These are phyloP conservation scores for Cantharis rustica DNA, from an alignment of 2,888 invertebrate genomes.

Conservation along the genomic window DNA sequence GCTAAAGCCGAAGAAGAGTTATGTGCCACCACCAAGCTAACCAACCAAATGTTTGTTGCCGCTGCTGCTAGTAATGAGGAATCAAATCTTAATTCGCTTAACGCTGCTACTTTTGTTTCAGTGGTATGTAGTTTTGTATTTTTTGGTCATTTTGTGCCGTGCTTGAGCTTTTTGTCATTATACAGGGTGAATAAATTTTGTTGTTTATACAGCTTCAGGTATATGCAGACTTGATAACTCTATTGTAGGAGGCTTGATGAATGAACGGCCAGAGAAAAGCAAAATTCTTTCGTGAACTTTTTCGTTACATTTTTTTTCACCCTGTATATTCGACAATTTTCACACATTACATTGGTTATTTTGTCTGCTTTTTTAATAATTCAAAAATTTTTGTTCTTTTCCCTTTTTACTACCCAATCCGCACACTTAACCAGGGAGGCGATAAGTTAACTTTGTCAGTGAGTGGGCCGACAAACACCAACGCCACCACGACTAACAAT, in stretches of 20 bases:
- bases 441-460: slow-evolving; percentile 71
- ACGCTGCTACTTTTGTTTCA: slow-evolving; percentile 74
- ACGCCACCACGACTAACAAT: slow-evolving; percentile 28
- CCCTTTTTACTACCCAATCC: slow-evolving; percentile 1
- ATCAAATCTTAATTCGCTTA: slow-evolving; percentile 55
- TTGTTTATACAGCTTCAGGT: no score
- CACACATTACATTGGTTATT: slow-evolving; percentile 2
- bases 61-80: slow-evolving; percentile 53
- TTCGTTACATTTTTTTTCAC: no score
- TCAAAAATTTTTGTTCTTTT: not conserved
- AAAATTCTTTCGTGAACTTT: no score
- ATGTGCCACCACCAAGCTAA: slow-evolving; percentile 56
- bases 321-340: not conserved
- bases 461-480: slow-evolving; percentile 56
- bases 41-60: slow-evolving; percentile 64
- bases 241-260: no score
- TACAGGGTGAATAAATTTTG: not conserved
- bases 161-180: not conserved
- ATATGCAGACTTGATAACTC: no score
- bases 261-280: no score
- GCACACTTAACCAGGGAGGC: slow-evolving; percentile 61
- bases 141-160: slow-evolving; percentile 11
- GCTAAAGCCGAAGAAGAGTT: slow-evolving; percentile 71
- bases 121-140: slow-evolving; percentile 64
- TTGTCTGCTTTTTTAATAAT: slow-evolving; percentile 6